Evolutionary conservation across 1,140 invertebrate species (phyloP), one percentile per base, ranked within the genome.

Genomic region (Venturia canescens): DNA sequence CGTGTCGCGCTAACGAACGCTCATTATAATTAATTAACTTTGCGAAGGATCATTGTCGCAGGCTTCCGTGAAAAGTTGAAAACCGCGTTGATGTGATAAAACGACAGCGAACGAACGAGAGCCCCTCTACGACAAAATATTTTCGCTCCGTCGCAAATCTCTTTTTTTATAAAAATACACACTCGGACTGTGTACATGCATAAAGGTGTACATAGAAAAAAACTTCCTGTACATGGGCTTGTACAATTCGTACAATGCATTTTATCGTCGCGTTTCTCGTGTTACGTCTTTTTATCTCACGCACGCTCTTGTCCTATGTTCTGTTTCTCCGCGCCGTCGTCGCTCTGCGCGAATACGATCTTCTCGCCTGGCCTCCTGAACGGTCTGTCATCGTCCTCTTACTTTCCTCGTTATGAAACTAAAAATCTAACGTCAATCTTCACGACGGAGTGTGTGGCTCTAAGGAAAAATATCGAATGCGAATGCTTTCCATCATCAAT

Each of bases 1-100:
- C 18, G 31, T 31, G 31, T 31, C 29, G 76, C 21, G 31, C 67
- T 70, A 70, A 70, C 78, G 81, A 48, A 82, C 69, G 80, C 84
- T 87, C 85, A 85, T 87, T 88, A 87, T 86, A 85, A 88, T 87
- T 88, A 89, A 88, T 89, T 88, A 86, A 79, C 77, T 86, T 81
- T 85, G 83, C 78, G 85, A 31, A 31, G 29, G 31, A 86, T 87
- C 83, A 86, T 89, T 88, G 82, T 86, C 85, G 15, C 71, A 48
- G 80, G 69, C 82, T 86, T 84, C 83, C 84, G 82, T 80, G 76
- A 86, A 86, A 84, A 85, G 78, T 80, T 75, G 80, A 81, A 79
- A 79, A 29, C 29, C 18, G 31, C 70, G 21, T 5, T n/a, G 29
- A 44, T 44, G 44, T 53, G 27, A 77, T 29, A 34, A 34, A 77